A percentile compares a stretch with the other conserved stretches of the same genome.
These are phyloP conservation scores for Trochalopteron elliotii DNA, from an alignment of 2,113 vertebrate genomes.

Conservation along the genomic window DNA sequence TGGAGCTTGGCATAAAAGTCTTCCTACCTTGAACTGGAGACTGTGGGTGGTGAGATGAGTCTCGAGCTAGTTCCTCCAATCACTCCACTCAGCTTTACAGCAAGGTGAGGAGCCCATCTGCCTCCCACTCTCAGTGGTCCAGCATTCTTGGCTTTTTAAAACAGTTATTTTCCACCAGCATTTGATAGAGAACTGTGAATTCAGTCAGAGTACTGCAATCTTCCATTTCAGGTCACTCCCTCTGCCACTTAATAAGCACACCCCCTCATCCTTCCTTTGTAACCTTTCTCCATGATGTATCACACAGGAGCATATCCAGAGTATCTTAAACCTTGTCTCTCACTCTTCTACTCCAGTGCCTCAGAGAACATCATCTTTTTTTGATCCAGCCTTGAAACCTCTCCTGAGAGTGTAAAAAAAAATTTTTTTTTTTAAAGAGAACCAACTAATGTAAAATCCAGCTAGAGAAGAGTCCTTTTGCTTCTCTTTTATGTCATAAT, in stretches of 20 bases:
- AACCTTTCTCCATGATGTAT: not conserved
- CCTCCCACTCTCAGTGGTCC: not conserved
- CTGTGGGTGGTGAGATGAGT: not conserved
- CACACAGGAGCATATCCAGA: not conserved
- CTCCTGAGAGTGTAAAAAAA: not conserved
- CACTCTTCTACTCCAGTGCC: not conserved
- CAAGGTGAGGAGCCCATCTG: not conserved
- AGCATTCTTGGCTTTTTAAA: not conserved
- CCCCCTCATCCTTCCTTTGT: not conserved
- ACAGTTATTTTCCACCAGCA: not conserved
- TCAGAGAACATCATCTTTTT: not conserved
- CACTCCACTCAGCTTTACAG: not conserved
- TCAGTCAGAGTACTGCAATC: not conserved
- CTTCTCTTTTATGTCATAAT: not conserved
- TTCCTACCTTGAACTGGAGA: not conserved
- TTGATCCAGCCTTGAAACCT: not conserved
- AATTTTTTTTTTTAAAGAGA: not conserved
- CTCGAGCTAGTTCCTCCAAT: not conserved
- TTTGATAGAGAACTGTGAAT: not conserved
- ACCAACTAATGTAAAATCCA: not conserved
- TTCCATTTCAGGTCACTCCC: not conserved
- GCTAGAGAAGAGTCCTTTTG: not conserved
- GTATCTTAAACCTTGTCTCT: not conserved
- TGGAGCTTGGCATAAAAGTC: not conserved
- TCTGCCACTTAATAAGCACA: not conserved